A percentile compares a stretch with the other conserved stretches of the same genome.
Conservation (phyloP, 2,888 invertebrate species). For the Thereva nobilitata region DNA sequence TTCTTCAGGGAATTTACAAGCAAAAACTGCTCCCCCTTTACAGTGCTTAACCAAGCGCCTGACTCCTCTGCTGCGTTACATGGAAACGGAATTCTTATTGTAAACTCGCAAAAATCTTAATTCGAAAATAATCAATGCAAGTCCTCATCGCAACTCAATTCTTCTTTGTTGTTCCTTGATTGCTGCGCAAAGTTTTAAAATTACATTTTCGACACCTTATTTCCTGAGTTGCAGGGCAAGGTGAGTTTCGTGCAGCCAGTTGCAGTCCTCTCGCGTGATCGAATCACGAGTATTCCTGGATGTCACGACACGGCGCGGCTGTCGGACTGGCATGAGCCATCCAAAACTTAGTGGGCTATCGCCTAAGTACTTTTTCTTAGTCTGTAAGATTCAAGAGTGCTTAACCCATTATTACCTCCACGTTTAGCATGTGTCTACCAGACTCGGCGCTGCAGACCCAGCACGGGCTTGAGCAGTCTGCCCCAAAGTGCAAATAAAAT, state of each 20-base stretch:
- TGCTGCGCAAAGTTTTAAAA: too few species aligned
- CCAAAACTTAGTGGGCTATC: constrained; percentile 20
- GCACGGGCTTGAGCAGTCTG: constrained; percentile 24
- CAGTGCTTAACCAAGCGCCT: too few species aligned
- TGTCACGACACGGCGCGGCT: constrained; percentile 25
- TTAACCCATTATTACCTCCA: constrained; percentile 26
- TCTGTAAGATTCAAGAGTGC: background rate
- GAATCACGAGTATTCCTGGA: constrained; percentile 22
- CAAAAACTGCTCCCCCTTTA: too few species aligned
- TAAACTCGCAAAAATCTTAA: too few species aligned
- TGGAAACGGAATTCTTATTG: too few species aligned
- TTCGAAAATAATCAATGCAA: too few species aligned
- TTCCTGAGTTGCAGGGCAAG: constrained; percentile 1
- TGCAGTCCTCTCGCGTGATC: constrained; percentile 26
- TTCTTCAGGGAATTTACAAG: too few species aligned
- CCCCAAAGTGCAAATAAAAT: constrained; percentile 30
- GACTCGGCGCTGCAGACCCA: constrained; percentile 2
- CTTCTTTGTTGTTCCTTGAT: too few species aligned
- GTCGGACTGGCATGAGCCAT: background rate
- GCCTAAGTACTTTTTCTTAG: constrained; percentile 3
- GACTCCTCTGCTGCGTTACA: too few species aligned
- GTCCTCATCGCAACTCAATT: too few species aligned
- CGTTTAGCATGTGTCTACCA: constrained; percentile 31
- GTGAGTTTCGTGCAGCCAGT: background rate
- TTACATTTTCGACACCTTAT: constrained; percentile 22